Evolutionary conservation across 2,888 invertebrate species (phyloP), one percentile per base, ranked within the genome.

Genomic region (Cerceris ruficornis): DNA sequence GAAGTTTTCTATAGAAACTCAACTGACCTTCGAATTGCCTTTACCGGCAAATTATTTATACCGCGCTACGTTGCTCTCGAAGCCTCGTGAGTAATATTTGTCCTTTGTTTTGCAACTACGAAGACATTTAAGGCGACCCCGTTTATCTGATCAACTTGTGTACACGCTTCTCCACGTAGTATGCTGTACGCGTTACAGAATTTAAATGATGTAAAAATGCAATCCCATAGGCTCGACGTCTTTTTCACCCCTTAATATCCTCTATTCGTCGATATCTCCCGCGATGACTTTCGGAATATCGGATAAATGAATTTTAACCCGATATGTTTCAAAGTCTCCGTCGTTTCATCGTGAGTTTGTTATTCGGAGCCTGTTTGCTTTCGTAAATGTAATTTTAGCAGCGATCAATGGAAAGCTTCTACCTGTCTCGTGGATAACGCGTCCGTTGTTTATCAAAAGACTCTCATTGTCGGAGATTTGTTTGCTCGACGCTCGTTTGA

Each of bases 331-430:
- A 50, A 50, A n/a, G 50, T 50, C 50, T 50, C 2, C 6, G 13
- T 11, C 9, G 11, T 11, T 50, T n/a, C n/a, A 50, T n/a, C 46
- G 8, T 11, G 1, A 46, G 49, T 54, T 57, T 11, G 41, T 69
- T 41, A 28, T 14, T 70, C 43, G 41, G 28, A 42, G 11, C n/a
- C 39, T 43, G 43, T 61, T 28, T 28, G 59, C 54, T 73, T 62
- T 39, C 50, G 50, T 8, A 54, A 64, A 69, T 55, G 77, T 80
- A 80, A 80, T 68, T 74, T 77, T 77, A 77, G 78, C 78, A 75
- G 43, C 77, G 78, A 80, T 78, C 80, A 80, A 80, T 78, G 80
- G 75, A 65, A 78, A 71, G 75, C 78, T 69, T 75, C 71, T 61
- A 78, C 80, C 75, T 70, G 69, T 54, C 58, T 28, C 75, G 54